Base-by-base conservation (phyloP, 1,140 invertebrate species). In the Drosophila littoralis region DNA sequence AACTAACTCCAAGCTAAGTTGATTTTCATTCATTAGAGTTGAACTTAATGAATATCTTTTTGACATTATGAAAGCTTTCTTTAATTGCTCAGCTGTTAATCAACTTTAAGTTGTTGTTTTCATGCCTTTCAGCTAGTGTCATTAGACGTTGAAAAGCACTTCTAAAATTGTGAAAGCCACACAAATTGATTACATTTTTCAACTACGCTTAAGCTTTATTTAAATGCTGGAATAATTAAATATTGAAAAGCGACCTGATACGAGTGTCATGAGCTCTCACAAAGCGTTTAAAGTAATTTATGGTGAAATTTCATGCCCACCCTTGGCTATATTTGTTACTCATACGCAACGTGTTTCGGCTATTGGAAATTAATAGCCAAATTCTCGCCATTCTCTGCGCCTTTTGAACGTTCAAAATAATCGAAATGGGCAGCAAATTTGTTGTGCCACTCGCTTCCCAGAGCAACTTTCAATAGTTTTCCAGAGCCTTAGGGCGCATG, bases 401-500 rank as follows among this genome's bases (percentile, higher is more conserved):
- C 38, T 40, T 40, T 40, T 12, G 5, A 28, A 28, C 45, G 45
- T 43, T 42, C 9, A 15, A 52, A 28, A 9, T 33, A 43, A 65
- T 52, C 50, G 48, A 69, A 71, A 57, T 71, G 43, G 51, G n/a
- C 38, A 33, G 45, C 46, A 59, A 61, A 61, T 45, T 46, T 60
- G 9, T 32, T 76, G 40, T 51, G 17, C 50, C 35, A 12, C 9
- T 38, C 10, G 46, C 45, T 79, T 71, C 72, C 33, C 74, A 74
- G 54, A 22, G 69, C 75, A 51, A 66, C 68, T 58, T 64, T 71
- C 68, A 75, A 59, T 72, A 58, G 64, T 63, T 45, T 36, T 52
- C 35, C 59, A 68, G 57, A 46, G 63, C 52, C 70, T 45, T 48
- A 77, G 79, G 71, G 71, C 55, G 22, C 57, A 46, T 67, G 81